Conservation (phyloP, 2,888 invertebrate species). For the Cantharis lateralis region DNA sequence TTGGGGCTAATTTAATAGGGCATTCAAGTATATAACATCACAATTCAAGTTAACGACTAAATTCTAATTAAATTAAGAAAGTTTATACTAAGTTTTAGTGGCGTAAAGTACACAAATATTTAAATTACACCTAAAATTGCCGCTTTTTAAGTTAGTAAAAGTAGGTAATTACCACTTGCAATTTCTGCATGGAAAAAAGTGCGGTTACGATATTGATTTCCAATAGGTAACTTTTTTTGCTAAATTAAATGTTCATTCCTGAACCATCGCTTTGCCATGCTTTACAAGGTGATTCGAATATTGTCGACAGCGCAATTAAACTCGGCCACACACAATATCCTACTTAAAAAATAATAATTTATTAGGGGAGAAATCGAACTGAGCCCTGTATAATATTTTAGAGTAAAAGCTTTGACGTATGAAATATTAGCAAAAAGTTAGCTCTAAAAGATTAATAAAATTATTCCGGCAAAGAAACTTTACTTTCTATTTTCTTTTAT, state of each 20-base stretch:
- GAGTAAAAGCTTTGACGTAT: background rate
- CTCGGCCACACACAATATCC: background rate
- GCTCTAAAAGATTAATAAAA: background rate
- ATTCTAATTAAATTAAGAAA: constrained; percentile 1
- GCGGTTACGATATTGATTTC: background rate
- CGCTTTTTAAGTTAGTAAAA: background rate
- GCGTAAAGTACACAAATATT: background rate
- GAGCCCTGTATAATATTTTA: background rate
- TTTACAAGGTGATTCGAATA: background rate
- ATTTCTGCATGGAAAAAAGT: background rate
- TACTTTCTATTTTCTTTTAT: background rate
- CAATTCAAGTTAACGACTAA: constrained; percentile 3
- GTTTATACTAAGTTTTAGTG: background rate
- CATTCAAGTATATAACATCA: background rate
- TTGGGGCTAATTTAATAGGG: background rate
- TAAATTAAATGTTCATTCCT: background rate
- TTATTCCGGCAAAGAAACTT: background rate
- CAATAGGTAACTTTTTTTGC: background rate
- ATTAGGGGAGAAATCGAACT: background rate
- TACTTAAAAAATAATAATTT: background rate
- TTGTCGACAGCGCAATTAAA: background rate
- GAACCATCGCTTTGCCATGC: background rate
- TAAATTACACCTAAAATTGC: background rate
- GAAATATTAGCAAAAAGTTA: background rate
- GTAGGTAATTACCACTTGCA: background rate